Evolutionary conservation across 2,888 invertebrate species (phyloP).

Genomic region (Cheiracanthium punctorium): DNA sequence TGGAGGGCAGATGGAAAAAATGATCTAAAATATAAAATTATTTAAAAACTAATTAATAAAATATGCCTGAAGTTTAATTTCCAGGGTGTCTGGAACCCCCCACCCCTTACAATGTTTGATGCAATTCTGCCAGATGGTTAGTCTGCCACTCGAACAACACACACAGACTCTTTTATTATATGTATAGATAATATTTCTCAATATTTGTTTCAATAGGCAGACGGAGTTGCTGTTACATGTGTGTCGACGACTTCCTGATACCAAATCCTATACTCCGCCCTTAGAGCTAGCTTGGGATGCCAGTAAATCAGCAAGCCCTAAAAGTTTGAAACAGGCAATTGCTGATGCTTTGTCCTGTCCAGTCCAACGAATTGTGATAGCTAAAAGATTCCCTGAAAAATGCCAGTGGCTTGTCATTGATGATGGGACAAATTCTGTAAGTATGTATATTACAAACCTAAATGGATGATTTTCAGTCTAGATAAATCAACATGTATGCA

Average conservation of each 20-base stretch:
- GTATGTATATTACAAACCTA: neutral
- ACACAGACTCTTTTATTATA: too few species aligned
- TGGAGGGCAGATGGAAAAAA: too few species aligned
- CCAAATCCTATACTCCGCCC: conserved; percentile 44
- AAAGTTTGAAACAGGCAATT: conserved; percentile 46
- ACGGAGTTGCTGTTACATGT: conserved; percentile 58
- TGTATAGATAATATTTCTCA: too few species aligned
- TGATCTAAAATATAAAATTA: too few species aligned
- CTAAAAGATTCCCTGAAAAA: conserved; percentile 63
- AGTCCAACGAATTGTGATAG: conserved; percentile 56
- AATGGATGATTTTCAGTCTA: too few species aligned
- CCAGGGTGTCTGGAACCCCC: too few species aligned
- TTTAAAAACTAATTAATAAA: too few species aligned
- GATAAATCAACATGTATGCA: too few species aligned
- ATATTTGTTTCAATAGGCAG: conserved; percentile 31
- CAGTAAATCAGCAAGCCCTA: conserved; percentile 51
- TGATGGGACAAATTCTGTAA: conserved; percentile 54
- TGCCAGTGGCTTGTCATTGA: conserved; percentile 64
- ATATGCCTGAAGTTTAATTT: too few species aligned
- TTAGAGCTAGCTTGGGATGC: conserved; percentile 61
- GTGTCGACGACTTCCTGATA: conserved; percentile 52
- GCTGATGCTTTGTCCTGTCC: conserved; percentile 45
- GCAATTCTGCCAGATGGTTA: too few species aligned
- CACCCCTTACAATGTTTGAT: too few species aligned
- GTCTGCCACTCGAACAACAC: too few species aligned